Conservation (phyloP, 2,113 vertebrate species). For the Hyla sarda region DNA sequence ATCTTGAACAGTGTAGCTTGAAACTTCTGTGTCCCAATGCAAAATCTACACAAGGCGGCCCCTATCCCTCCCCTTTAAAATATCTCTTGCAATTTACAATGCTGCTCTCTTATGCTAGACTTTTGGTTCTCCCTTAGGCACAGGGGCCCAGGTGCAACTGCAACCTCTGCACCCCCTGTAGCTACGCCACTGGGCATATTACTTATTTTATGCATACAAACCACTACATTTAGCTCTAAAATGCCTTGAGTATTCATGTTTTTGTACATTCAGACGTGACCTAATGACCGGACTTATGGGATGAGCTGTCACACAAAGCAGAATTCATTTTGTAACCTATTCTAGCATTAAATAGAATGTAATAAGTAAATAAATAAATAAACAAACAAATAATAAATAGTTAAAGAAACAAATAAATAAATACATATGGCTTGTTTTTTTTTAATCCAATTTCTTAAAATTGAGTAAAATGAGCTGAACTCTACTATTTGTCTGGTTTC, state of each 20-base stretch:
- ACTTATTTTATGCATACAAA: constrained; percentile 9
- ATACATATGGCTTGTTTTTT: background rate
- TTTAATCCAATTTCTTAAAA: background rate
- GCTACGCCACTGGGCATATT: constrained; percentile 9
- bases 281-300: background rate
- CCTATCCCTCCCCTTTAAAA: background rate
- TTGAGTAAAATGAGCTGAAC: background rate
- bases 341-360: background rate
- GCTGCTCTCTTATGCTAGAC: background rate
- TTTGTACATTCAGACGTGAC: background rate
- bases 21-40: background rate
- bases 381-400: too few relatives aligned
- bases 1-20: too few relatives aligned
- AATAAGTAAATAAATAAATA: background rate
- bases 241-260: background rate
- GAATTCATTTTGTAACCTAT: background rate
- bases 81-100: background rate
- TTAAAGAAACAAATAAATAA: background rate
- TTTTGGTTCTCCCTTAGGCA: background rate
- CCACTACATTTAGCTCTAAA: background rate
- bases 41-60: background rate
- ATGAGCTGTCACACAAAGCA: background rate
- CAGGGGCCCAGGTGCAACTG: background rate
- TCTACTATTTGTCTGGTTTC: background rate
- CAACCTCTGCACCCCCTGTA: background rate